Evolutionary conservation across 2,888 invertebrate species (phyloP).

Genomic region (Iselma pallidipennis): DNA sequence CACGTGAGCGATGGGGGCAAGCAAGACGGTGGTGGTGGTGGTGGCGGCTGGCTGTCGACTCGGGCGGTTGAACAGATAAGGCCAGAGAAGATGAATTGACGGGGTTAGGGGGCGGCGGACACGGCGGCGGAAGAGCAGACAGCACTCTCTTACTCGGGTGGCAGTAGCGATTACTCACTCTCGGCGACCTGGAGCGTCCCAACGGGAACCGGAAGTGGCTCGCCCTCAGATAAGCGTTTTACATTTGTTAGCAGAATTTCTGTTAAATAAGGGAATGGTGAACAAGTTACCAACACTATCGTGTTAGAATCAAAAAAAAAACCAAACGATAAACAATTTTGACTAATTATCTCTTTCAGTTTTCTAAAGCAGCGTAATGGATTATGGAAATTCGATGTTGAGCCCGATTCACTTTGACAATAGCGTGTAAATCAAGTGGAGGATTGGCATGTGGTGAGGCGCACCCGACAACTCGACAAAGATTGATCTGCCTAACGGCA

Average conservation of each 20-base stretch:
- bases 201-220: conserved; percentile 51
- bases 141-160: conserved; percentile 55
- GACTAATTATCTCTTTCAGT: conserved; percentile 19
- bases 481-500: conserved; percentile 50
- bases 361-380: conserved; percentile 37
- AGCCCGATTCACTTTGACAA: conserved; percentile 38
- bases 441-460: conserved; percentile 53
- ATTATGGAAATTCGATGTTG: conserved; percentile 44
- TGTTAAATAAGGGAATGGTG: conserved; percentile 36
- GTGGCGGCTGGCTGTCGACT: conserved; percentile 31
- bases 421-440: conserved; percentile 49
- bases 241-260: conserved; percentile 50
- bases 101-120: conserved; percentile 54
- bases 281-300: background rate
- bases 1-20: conserved; percentile 31
- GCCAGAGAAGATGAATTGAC: conserved; percentile 53
- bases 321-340: background rate
- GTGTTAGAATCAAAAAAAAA: background rate
- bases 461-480: conserved; percentile 43
- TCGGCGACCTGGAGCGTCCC: conserved; percentile 45
- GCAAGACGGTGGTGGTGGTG: conserved; percentile 23
- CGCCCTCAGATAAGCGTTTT: conserved; percentile 54
- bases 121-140: conserved; percentile 55
- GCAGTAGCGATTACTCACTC: conserved; percentile 55
- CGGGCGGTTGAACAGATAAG: conserved; percentile 41